Evolutionary conservation across 2,113 vertebrate genomes (phyloP), one percentile per base, ranked within the genome.

Genomic region (Glareola pratincola): DNA sequence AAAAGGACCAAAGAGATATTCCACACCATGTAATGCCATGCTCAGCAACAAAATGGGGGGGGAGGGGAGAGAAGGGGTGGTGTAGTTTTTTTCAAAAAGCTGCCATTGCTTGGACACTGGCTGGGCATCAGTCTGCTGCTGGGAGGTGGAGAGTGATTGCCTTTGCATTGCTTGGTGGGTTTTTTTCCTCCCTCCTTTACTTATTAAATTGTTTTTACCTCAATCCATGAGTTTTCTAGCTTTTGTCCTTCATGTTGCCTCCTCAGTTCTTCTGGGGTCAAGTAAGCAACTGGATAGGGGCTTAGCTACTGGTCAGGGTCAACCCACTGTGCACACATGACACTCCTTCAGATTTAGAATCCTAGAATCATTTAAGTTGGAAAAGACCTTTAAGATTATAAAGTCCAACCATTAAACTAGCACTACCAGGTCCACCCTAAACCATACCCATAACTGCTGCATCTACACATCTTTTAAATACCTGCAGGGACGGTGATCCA

Each of bases 371-470:
- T 36, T 45, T 8, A 8, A 12, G 57, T 43, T 32, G 36, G 37
- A 34, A 69, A 48, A 53, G 48, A 22, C 24, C 32, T 13, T 30
- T 54, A 54, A 36, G 19, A n/a, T 10, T 37, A 30, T 14, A 4
- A 0, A 45, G 62, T 14, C 60, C 24, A 43, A 66, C 14, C 2
- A 0, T 43, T 29, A 43, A 41, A 10, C 14, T 14, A 14, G 1
- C 45, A 50, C 13, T 21, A 41, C 26, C 24, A 36, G 9, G 32
- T 10, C 54, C 34, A 45, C 23, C 51, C 41, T 47, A 22, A 47
- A 12, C 24, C 41, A 14, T 23, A 8, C 23, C 43, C 43, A 26
- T 4, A 7, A 59, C 34, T 8, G 6, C 32, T 34, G 6, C 9
- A 12, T n/a, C 41, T 36, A 29, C 32, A 15, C 2, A 4, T 8